Evolutionary conservation across 2,888 invertebrate species (phyloP), one percentile per base, ranked within the genome.

Genomic region (Philereme transversata): DNA sequence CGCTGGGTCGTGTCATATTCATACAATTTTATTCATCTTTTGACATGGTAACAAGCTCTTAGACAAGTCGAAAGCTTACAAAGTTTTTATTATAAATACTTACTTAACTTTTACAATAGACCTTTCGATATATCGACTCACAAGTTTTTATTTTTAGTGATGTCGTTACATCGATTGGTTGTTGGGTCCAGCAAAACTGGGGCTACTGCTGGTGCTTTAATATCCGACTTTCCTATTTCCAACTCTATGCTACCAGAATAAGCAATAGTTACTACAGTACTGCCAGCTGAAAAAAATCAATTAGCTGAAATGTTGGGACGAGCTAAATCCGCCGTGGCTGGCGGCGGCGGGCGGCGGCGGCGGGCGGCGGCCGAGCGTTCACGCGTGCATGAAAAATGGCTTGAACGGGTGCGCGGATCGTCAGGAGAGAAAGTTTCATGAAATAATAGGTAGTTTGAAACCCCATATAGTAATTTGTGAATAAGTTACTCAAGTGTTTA

Each of bases 341-440:
- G 35, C 57, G 59, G 48, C 65, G 64, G 73, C 82, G 81, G 70
- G n/a, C n/a, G n/a, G n/a, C n/a, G n/a, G 3, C 22, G 62, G 71
- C 69, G 71, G 64, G 35, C 57, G 59, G 48, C 65, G 64, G 73
- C 82, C 82, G 70, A 82, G 85, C 90, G 85, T 89, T 90, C 89
- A 91, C 73, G 83, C 90, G 88, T 88, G 85, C 75, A 87, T 90
- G 90, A 91, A 89, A 89, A 87, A 91, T 90, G 86, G 85, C 79
- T 71, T 72, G 60, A 73, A 38, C 47, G 51, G 51, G 77, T 61
- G 62, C 46, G 46, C 51, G 62, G 55, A 64, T 59, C 54, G 45
- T 44, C 45, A 59, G 33, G 51, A 51, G 22, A 43, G 51, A 57
- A 64, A 57, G 45, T 64, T 55, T 60, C 58, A 47, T n/a, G 35